Evolutionary conservation across 2,113 vertebrate genomes (phyloP).

Genomic region (Ibidorhyncha struthersii): DNA sequence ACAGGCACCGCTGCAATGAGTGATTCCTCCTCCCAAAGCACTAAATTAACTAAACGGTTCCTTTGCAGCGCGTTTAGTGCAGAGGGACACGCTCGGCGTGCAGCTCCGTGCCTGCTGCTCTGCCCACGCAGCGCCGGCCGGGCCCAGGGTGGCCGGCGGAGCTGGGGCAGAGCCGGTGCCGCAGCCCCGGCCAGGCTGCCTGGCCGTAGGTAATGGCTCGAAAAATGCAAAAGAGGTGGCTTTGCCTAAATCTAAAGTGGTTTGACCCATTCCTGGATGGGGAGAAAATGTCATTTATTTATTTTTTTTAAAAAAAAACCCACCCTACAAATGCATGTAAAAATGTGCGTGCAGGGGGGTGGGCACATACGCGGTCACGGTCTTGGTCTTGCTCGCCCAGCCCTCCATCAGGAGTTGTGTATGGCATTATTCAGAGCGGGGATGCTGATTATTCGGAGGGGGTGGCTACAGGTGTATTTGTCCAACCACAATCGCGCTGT

Average conservation of each 20-base stretch:
- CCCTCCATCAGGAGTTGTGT: rapidly evolving
- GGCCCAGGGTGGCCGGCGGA: rapidly evolving
- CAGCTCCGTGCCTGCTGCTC: neutral
- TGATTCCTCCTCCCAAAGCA: neutral
- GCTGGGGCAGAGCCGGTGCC: neutral
- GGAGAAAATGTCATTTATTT: neutral
- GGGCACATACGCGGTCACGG: neutral
- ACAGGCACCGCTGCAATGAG: rapidly evolving
- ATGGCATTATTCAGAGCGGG: neutral
- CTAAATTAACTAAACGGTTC: neutral
- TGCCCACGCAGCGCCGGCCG: neutral
- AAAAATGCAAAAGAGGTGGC: neutral
- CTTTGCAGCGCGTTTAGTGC: neutral
- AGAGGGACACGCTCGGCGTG: rapidly evolving
- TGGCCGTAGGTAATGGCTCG: rapidly evolving
- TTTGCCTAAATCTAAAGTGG: neutral
- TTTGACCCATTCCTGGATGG: neutral
- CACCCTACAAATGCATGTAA: neutral
- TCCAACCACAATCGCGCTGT: rapidly evolving
- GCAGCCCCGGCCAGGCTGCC: neutral
- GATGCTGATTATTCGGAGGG: neutral
- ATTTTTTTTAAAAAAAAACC: neutral
- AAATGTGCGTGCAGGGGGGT: neutral
- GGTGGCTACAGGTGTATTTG: neutral
- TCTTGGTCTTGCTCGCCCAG: neutral